Evolutionary conservation across 2,113 vertebrate species (phyloP).

Genomic region (Parus major): DNA sequence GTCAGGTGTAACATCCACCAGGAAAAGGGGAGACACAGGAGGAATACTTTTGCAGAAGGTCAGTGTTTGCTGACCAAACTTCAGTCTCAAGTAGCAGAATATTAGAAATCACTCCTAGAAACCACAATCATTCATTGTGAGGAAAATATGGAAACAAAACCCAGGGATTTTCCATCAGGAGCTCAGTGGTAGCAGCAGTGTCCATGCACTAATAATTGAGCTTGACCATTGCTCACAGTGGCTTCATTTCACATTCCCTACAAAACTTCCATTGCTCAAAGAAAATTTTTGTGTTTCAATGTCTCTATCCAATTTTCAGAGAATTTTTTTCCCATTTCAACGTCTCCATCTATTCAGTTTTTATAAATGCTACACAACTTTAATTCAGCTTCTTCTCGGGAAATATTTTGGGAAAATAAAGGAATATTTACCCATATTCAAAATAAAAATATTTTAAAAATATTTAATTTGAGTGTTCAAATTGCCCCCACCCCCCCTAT

Average conservation of each 20-base stretch:
- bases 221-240: background rate
- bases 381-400: background rate
- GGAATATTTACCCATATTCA: background rate
- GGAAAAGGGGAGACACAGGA: background rate
- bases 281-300: background rate
- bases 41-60: background rate
- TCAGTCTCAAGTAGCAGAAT: background rate
- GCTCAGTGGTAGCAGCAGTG: background rate
- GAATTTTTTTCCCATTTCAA: background rate
- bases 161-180: background rate
- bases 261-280: background rate
- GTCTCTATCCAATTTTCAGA: background rate
- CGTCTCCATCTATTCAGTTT: background rate
- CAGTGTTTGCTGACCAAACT: background rate
- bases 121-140: background rate
- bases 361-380: background rate
- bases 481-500: accelerated
- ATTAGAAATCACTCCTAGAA: background rate
- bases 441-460: background rate
- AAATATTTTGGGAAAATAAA: background rate
- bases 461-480: background rate
- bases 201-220: background rate
- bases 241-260: background rate
- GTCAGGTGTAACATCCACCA: background rate
- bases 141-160: background rate